These are phyloP conservation scores for Pseudochaenichthys georgianus DNA, from an alignment of 2,797 vertebrate genomes.

Conservation along the genomic window DNA sequence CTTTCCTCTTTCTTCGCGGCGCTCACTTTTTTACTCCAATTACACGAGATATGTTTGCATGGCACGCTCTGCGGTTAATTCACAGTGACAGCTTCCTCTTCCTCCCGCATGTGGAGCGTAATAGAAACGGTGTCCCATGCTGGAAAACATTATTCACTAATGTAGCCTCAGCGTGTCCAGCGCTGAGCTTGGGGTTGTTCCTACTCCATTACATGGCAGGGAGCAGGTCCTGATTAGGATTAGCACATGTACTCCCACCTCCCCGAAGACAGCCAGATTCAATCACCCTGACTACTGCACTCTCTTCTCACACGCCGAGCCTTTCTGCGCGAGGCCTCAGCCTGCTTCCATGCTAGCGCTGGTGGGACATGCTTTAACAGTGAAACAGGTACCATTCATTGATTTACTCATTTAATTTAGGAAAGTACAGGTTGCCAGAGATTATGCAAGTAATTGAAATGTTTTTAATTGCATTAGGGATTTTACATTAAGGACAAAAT, in stretches of 20 bases:
- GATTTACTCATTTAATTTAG: constrained; percentile 11
- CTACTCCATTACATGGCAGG: constrained; percentile 85
- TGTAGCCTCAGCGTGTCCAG: constrained; percentile 84
- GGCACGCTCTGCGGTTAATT: constrained; percentile 83
- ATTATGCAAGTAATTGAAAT: background rate
- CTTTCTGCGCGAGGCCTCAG: constrained; percentile 44
- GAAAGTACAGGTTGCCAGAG: background rate
- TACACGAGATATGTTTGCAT: constrained; percentile 80
- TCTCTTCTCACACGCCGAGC: constrained; percentile 54
- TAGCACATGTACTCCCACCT: constrained; percentile 81
- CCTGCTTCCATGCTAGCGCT: constrained; percentile 48
- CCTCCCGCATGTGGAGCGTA: constrained; percentile 86
- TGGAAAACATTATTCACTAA: constrained; percentile 86
- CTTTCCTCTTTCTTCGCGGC: constrained; percentile 44
- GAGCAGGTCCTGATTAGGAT: constrained; percentile 87
- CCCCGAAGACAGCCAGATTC: constrained; percentile 79
- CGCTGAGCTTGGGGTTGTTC: constrained; percentile 77
- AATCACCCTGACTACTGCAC: constrained; percentile 74
- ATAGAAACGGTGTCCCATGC: constrained; percentile 85
- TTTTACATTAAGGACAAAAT: constrained; percentile 3
- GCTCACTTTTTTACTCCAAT: constrained; percentile 78
- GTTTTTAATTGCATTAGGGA: background rate
- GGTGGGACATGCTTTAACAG: constrained; percentile 29
- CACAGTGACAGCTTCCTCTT: constrained; percentile 89
- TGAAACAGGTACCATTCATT: constrained; percentile 24